These are phyloP conservation scores for Nautilus pompilius DNA, from an alignment of 1,140 invertebrate species.

Conservation along the genomic window DNA sequence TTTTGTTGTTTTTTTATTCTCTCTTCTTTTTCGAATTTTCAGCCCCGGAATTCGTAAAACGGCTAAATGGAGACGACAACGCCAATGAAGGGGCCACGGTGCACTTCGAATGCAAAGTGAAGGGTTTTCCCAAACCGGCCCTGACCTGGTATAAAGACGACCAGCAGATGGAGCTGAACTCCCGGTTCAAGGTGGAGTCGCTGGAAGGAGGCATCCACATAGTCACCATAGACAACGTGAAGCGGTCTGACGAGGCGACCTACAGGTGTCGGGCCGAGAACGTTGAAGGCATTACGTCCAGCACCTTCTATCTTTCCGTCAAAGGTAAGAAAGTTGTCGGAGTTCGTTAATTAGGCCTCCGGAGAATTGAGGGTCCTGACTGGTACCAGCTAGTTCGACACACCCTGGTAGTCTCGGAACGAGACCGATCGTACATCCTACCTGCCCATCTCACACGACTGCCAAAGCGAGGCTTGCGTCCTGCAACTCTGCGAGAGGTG, in stretches of 20 bases:
- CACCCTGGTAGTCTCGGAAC: too few relatives aligned
- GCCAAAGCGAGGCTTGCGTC: too few relatives aligned
- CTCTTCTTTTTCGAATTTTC: conserved; percentile 7
- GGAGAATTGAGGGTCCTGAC: too few relatives aligned
- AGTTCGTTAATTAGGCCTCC: too few relatives aligned
- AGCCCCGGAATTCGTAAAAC: conserved; percentile 43
- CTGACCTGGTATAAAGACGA: conserved; percentile 40
- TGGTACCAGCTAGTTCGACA: too few relatives aligned
- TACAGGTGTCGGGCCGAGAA: conserved; percentile 43
- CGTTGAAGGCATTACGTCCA: conserved; percentile 34
- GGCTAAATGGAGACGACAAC: conserved; percentile 31
- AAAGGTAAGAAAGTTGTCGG: too few relatives aligned
- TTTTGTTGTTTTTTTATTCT: not conserved
- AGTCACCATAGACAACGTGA: conserved; percentile 24
- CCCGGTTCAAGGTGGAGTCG: conserved; percentile 19
- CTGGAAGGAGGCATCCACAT: conserved; percentile 17
- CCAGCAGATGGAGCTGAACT: conserved; percentile 22
- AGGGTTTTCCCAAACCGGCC: conserved; percentile 34
- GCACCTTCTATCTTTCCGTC: conserved; percentile 35
- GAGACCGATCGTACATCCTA: too few relatives aligned
- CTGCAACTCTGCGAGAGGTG: too few relatives aligned
- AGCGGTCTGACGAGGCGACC: conserved; percentile 39
- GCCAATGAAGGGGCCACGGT: conserved; percentile 33
- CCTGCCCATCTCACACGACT: too few relatives aligned
- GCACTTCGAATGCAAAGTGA: conserved; percentile 30